Evolutionary conservation across 30 jellyfish, hydroid and myxozoan genomes (phyloP).

Genomic region (Turritopsis dohrnii): DNA sequence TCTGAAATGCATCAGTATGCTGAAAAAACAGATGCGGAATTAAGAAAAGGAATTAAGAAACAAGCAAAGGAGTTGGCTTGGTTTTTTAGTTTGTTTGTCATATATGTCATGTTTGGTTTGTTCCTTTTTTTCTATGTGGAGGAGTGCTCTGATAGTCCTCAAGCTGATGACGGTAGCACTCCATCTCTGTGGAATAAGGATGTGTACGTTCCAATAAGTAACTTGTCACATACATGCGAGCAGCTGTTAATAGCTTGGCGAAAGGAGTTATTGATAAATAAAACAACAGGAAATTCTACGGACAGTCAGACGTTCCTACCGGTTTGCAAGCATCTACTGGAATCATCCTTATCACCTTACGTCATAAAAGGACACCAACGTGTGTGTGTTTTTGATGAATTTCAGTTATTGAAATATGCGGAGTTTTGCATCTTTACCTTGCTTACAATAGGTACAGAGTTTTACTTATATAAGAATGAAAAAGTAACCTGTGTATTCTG

Average conservation of each 20-base stretch:
- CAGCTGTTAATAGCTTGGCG: neutral
- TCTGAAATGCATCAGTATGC: neutral
- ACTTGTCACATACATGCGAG: neutral
- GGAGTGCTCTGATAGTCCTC: slow-evolving; percentile 1
- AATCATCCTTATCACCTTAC: neutral
- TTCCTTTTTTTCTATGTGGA: slow-evolving; percentile 17
- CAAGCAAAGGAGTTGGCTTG: neutral
- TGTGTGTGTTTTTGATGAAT: neutral
- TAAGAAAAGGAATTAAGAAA: neutral
- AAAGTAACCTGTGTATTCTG: too few species aligned
- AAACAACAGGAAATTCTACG: neutral
- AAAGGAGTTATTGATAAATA: neutral
- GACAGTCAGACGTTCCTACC: neutral
- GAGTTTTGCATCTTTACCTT: slow-evolving; percentile 15
- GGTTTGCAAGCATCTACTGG: neutral
- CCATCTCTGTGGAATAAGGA: slow-evolving; percentile 2
- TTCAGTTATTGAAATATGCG: slow-evolving; percentile 18
- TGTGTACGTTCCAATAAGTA: neutral
- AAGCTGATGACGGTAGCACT: neutral
- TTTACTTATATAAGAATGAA: neutral
- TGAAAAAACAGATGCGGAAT: neutral
- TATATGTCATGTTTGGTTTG: slow-evolving; percentile 3
- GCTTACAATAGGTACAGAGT: slow-evolving; percentile 7
- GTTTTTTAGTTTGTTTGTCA: neutral
- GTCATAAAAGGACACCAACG: neutral